A percentile compares a stretch with the other conserved stretches of the same genome.
These are phyloP conservation scores for Drosophila lini DNA, from an alignment of 1,140 invertebrate genomes.

Conservation along the genomic window DNA sequence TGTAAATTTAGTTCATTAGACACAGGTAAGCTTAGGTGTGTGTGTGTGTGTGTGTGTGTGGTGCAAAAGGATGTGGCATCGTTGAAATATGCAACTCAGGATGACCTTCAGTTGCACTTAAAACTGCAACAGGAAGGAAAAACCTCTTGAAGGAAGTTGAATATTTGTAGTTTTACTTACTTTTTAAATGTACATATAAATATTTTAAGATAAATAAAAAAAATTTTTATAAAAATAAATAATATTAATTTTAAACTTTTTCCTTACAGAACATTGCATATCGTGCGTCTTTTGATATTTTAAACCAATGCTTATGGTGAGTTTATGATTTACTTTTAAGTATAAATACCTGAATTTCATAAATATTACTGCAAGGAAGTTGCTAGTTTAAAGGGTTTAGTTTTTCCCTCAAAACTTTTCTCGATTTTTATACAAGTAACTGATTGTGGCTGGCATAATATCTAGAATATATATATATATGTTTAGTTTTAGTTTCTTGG, in stretches of 20 bases:
- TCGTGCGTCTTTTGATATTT: background rate
- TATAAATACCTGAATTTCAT: background rate
- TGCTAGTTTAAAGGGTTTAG: background rate
- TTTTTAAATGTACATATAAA: background rate
- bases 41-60: conserved; percentile 15
- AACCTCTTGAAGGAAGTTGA: background rate
- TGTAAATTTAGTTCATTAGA: conserved; percentile 75
- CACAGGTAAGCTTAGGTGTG: conserved; percentile 29
- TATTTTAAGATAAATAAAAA: background rate
- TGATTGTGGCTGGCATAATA: conserved; percentile 2
- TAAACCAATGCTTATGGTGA: conserved; percentile 7
- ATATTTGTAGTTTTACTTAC: background rate
- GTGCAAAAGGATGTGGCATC: conserved; percentile 25
- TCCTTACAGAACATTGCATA: conserved; percentile 11
- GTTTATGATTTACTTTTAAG: background rate
- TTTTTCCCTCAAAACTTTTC: background rate
- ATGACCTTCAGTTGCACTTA: conserved; percentile 39
- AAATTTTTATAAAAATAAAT: background rate
- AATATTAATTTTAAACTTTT: background rate
- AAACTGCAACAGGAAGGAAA: background rate
- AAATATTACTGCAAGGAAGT: background rate
- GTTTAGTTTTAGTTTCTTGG: conserved; percentile 19
- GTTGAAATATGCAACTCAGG: conserved; percentile 44
- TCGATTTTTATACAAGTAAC: background rate
- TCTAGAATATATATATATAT: background rate